Percentiles rank a stretch among this genome's conserved stretches.
These are phyloP conservation scores for Chrysaora quinquecirrha DNA, from an alignment of 30 jellyfish, hydroid and myxozoan species.

Conservation along the genomic window DNA sequence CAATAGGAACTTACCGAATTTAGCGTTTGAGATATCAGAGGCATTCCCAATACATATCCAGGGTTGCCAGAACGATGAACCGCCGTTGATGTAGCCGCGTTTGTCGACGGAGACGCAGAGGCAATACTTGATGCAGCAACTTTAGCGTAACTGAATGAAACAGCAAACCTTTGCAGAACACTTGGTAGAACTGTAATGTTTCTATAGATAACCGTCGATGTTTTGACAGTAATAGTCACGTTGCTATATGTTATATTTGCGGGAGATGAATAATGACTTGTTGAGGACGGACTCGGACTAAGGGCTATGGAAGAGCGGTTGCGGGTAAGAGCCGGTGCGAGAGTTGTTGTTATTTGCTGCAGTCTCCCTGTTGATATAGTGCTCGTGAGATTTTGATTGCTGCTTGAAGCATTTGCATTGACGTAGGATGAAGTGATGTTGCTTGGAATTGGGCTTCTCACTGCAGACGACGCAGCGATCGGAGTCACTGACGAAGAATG, in stretches of 20 bases:
- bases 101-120: slow-evolving; percentile 13
- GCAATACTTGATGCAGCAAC: slow-evolving; percentile 20
- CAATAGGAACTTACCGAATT: no score
- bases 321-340: neutral
- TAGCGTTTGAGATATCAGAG: slow-evolving; percentile 40
- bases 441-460: no score
- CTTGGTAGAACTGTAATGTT: slow-evolving; percentile 29
- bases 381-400: neutral
- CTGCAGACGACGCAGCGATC: neutral
- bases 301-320: neutral
- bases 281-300: no score
- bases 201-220: slow-evolving; percentile 36
- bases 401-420: neutral
- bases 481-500: slow-evolving; percentile 4
- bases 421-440: neutral
- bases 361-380: neutral
- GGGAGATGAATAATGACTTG: no score
- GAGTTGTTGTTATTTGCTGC: neutral
- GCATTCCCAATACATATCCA: slow-evolving; percentile 74
- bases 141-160: slow-evolving; percentile 33
- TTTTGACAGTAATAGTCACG: slow-evolving; percentile 34
- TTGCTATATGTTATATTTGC: neutral
- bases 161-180: slow-evolving; percentile 52
- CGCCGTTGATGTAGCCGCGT: slow-evolving; percentile 4
- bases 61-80: slow-evolving; percentile 78